Percentiles rank a stretch among this genome's conserved stretches.
phyloP scores from a whole-genome alignment of 2,113 vertebrate species.

The Saimiri boliviensis region DNA sequence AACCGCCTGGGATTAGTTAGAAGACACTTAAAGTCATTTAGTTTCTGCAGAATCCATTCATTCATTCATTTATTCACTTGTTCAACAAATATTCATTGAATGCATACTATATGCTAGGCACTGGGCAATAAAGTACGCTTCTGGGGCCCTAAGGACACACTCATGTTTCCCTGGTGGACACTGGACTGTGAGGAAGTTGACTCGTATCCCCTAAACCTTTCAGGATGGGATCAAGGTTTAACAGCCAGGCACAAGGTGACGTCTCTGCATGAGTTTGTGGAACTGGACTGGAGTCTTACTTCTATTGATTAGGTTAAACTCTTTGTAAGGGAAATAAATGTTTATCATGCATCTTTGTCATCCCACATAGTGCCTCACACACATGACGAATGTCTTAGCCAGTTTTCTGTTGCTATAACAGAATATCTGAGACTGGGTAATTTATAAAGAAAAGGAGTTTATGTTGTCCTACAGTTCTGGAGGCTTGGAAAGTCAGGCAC shows the following conservation, averaged over 20 bases:
- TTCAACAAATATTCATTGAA: background rate
- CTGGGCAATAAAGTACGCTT: background rate
- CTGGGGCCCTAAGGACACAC: background rate
- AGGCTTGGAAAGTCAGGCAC: background rate
- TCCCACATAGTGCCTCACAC: background rate
- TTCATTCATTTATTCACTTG: background rate
- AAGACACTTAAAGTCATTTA: background rate
- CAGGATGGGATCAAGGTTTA: background rate
- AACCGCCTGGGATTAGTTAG: background rate
- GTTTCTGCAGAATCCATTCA: background rate
- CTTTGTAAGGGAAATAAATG: background rate
- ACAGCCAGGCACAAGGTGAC: background rate
- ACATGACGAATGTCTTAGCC: background rate
- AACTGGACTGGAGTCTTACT: background rate
- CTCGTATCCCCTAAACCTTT: background rate
- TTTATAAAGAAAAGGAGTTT: background rate
- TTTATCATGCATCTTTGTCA: background rate
- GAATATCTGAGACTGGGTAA: background rate
- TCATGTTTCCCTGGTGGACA: background rate
- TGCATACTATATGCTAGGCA: background rate
- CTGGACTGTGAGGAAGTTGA: background rate
- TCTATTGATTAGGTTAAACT: background rate
- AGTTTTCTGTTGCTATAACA: background rate
- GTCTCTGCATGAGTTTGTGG: background rate
- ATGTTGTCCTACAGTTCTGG: background rate